A percentile compares a stretch with the other conserved stretches of the same genome.
These are phyloP conservation scores for Brachypteracias leptosomus DNA, from an alignment of 2,113 vertebrate genomes.

Conservation along the genomic window DNA sequence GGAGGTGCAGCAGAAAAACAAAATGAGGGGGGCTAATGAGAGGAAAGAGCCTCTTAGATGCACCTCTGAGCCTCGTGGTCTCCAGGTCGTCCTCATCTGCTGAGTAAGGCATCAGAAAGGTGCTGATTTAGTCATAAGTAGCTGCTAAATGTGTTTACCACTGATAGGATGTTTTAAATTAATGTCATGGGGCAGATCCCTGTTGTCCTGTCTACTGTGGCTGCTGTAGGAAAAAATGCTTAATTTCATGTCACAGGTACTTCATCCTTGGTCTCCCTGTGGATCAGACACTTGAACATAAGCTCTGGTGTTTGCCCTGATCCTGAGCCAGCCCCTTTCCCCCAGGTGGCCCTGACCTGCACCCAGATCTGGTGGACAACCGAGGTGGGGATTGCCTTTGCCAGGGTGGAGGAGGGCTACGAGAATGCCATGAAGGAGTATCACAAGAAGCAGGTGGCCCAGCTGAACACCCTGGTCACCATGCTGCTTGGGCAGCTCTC, in stretches of 20 bases:
- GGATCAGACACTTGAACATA: rapidly evolving
- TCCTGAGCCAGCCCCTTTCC: neutral
- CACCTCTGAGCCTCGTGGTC: neutral
- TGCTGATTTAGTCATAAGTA: neutral
- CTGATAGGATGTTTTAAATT: neutral
- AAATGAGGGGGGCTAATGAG: neutral
- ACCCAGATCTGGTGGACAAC: slow-evolving; percentile 97
- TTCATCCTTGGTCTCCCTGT: neutral
- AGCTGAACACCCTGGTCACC: slow-evolving; percentile 91
- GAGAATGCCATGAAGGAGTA: slow-evolving; percentile 93
- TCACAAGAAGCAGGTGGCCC: slow-evolving; percentile 91
- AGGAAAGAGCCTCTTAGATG: neutral
- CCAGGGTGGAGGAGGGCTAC: slow-evolving; percentile 90
- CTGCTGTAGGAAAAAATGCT: neutral
- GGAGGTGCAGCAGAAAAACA: neutral
- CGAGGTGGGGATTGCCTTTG: slow-evolving; percentile 88
- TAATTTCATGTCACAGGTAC: neutral
- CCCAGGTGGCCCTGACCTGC: slow-evolving; percentile 88
- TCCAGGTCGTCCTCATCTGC: neutral
- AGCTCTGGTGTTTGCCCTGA: neutral
- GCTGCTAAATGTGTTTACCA: neutral
- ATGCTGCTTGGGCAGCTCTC: slow-evolving; percentile 92
- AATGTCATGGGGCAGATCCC: neutral
- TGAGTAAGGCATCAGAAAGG: neutral
- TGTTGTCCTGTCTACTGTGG: neutral